Evolutionary conservation across 2,888 invertebrate genomes (phyloP), one percentile per base, ranked within the genome.

Genomic region (Mythimna vitellina): DNA sequence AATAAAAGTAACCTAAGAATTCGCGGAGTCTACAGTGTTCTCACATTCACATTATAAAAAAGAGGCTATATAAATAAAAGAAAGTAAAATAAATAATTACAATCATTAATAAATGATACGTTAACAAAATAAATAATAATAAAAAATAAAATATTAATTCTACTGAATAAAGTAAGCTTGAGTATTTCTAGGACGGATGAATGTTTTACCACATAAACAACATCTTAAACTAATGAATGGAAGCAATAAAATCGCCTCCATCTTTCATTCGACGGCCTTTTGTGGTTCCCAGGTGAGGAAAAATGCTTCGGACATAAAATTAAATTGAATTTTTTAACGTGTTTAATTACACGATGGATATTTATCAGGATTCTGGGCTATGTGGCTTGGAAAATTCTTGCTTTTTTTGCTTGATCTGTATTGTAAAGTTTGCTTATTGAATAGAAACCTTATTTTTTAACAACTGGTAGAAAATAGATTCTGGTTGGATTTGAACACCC

Each of bases 221-320:
- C 81, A 71, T 81, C 78, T 81, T 78, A 76, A 83, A 82, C 81
- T 88, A 85, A 89, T 87, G 85, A 88, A 89, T 88, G 87, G 76
- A 65, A 73, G 85, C 77, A 88, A 88, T 89, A 88, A 89, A 88
- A 82, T 79, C 78, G 81, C 84, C 82, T 72, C 81, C 84, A 78
- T 86, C 86, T 86, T 88, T 86, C 82, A 85, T 89, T 88, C 70
- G 73, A 81, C 76, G 73, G 80, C 79, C 75, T 85, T 87, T 87
- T 86, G 86, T 83, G 84, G 85, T 65, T 66, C 84, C 76, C 89
- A 89, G 89, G 87, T 90, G 87, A 86, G 86, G 84, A 83, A 86
- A 84, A 83, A 82, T 81, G 76, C 73, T 74, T 74, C n/a, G 53
- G 12, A 65, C 61, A 83, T 83, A 67, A 80, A 80, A 74, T 74